phyloP scores from a whole-genome alignment of 2,797 vertebrate genomes.

The Oreonectes daqikongensis region DNA sequence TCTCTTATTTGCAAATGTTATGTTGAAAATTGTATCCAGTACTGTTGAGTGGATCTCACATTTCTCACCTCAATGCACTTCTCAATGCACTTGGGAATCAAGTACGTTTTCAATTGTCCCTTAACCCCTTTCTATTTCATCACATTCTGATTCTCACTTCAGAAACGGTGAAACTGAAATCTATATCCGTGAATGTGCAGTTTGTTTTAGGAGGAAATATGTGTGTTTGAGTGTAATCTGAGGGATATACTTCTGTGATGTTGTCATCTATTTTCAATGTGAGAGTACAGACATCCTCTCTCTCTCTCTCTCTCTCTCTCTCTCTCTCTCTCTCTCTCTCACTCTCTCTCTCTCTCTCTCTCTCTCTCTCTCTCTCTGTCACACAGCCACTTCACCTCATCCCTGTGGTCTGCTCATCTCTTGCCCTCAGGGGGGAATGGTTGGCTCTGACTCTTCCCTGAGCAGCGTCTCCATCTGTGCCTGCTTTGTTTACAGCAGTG shows the following conservation, averaged over 20 bases:
- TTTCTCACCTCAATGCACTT: neutral
- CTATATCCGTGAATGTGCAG: neutral
- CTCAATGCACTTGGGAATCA: slow-evolving; percentile 5
- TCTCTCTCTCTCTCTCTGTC: neutral
- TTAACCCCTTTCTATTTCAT: neutral
- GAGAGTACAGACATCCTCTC: neutral
- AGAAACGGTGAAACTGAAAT: neutral
- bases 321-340: neutral
- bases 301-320: too few relatives aligned
- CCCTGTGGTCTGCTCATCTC: neutral
- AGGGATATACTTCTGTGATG: slow-evolving; percentile 16
- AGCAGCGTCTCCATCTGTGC: slow-evolving; percentile 29
- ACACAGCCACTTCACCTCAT: slow-evolving; percentile 22
- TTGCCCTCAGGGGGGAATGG: neutral
- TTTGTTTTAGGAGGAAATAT: neutral
- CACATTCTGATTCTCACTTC: slow-evolving; percentile 25
- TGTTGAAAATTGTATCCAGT: neutral
- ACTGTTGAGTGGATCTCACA: neutral
- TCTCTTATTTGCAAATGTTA: neutral
- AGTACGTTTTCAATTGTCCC: neutral
- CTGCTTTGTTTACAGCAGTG: slow-evolving; percentile 68
- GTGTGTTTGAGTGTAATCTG: slow-evolving; percentile 11
- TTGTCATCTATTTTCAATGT: slow-evolving; percentile 8
- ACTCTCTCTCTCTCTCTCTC: neutral
- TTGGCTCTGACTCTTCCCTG: neutral